Evolutionary conservation across 2,888 invertebrate genomes (phyloP).

Genomic region (Rhingia rostrata): DNA sequence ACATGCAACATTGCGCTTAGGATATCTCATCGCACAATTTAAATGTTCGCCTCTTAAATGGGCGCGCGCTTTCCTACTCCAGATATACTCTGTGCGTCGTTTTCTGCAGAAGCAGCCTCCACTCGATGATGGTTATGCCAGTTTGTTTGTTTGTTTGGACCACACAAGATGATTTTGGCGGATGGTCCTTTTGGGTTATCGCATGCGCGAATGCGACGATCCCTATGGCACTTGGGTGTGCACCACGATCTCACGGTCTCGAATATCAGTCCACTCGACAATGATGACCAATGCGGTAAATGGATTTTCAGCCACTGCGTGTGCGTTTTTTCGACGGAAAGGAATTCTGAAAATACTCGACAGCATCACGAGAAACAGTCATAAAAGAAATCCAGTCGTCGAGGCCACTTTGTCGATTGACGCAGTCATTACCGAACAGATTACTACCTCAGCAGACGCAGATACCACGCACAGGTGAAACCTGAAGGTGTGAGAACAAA

Average conservation of each 20-base stretch:
- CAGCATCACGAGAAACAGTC: slow-evolving; percentile 30
- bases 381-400: slow-evolving; percentile 38
- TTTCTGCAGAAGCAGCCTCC: slow-evolving; percentile 56
- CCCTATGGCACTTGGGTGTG: slow-evolving; percentile 19
- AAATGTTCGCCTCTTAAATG: slow-evolving; percentile 69
- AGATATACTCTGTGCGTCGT: slow-evolving; percentile 44
- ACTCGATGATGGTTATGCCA: slow-evolving; percentile 60
- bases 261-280: slow-evolving; percentile 18
- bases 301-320: slow-evolving; percentile 49
- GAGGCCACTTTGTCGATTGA: slow-evolving; percentile 61
- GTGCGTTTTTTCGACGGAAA: slow-evolving; percentile 28
- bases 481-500: slow-evolving; percentile 62
- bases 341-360: slow-evolving; percentile 39
- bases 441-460: slow-evolving; percentile 31
- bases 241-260: slow-evolving; percentile 65
- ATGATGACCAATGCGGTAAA: slow-evolving; percentile 2
- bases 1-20: slow-evolving; percentile 50
- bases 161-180: slow-evolving; percentile 73
- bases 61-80: slow-evolving; percentile 54
- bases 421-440: slow-evolving; percentile 62
- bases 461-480: slow-evolving; percentile 55
- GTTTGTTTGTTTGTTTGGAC: slow-evolving; percentile 53
- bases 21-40: slow-evolving; percentile 73
- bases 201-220: slow-evolving; percentile 11
- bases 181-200: slow-evolving; percentile 65